Percentiles rank a stretch among this genome's conserved stretches.
Conservation (phyloP, 1,140 invertebrate species). For the Portunus trituberculatus region DNA sequence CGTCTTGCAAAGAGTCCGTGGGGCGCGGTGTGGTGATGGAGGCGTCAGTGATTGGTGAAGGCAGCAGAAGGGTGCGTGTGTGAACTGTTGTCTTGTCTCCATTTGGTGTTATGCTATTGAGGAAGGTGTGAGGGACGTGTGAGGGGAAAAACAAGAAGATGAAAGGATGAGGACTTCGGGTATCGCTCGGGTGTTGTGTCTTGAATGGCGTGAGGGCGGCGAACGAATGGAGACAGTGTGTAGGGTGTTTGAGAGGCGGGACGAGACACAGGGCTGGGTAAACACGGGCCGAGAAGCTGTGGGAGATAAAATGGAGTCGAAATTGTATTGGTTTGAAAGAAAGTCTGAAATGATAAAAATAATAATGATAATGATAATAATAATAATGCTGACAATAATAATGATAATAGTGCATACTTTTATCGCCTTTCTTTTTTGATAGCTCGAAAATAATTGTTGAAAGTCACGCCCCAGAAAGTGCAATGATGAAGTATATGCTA, state of each 20-base stretch:
- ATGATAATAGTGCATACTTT: no score
- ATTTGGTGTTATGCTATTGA: slow-evolving; percentile 3
- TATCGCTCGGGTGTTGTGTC: background rate
- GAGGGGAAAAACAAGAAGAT: background rate
- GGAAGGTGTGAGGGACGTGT: background rate
- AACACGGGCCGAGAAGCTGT: background rate
- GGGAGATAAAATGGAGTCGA: background rate
- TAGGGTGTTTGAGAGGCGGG: background rate
- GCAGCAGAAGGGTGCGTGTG: slow-evolving; percentile 12
- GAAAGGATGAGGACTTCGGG: background rate
- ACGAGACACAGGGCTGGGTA: background rate
- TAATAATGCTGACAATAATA: no score
- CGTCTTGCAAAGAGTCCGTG: background rate
- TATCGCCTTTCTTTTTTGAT: no score
- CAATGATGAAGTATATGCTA: no score
- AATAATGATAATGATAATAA: no score
- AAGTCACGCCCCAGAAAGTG: no score
- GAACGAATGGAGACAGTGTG: background rate
- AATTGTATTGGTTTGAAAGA: no score
- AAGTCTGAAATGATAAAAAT: no score
- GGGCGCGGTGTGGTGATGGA: background rate
- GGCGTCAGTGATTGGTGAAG: background rate
- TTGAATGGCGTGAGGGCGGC: slow-evolving; percentile 23
- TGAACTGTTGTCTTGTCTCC: background rate
- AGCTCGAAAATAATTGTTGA: no score